A percentile compares a stretch with the other conserved stretches of the same genome.
Evolutionary conservation across 2,113 vertebrate genomes (phyloP).

Genomic region (Thunnus thynnus): DNA sequence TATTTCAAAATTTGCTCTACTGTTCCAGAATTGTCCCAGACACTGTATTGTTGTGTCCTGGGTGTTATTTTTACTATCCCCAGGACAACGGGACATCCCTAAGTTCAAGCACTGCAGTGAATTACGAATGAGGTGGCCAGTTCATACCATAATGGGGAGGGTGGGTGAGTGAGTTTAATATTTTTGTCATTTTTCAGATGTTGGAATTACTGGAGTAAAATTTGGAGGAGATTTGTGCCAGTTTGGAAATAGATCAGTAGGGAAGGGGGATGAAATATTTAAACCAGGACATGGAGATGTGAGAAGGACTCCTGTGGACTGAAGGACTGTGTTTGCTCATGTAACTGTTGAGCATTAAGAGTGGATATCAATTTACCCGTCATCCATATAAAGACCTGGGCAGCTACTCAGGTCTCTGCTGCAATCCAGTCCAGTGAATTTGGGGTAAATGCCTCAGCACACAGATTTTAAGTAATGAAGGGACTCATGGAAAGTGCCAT

Average conservation of each 20-base stretch:
- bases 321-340: constrained; percentile 23
- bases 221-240: constrained; percentile 39
- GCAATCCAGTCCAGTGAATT: constrained; percentile 17
- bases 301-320: constrained; percentile 20
- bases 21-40: no score
- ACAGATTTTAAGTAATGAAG: constrained; percentile 63
- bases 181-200: constrained; percentile 60
- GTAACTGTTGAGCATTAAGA: constrained; percentile 37
- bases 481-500: constrained; percentile 77
- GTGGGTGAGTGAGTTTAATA: constrained; percentile 34
- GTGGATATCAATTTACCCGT: constrained; percentile 40
- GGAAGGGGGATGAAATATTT: constrained; percentile 23
- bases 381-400: constrained; percentile 45
- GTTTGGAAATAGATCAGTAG: constrained; percentile 4
- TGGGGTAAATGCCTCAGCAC: constrained; percentile 19
- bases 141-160: constrained; percentile 45
- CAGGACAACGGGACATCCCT: no score
- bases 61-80: no score
- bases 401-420: constrained; percentile 34
- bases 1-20: no score
- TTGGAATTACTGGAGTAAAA: constrained; percentile 48
- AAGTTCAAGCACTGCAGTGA: background rate
- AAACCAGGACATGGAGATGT: constrained; percentile 23
- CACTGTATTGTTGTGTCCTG: no score
- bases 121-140: constrained; percentile 53